Evolutionary conservation across 2,888 invertebrate species (phyloP), one percentile per base, ranked within the genome.

Genomic region (Lamellibrachia satsuma): DNA sequence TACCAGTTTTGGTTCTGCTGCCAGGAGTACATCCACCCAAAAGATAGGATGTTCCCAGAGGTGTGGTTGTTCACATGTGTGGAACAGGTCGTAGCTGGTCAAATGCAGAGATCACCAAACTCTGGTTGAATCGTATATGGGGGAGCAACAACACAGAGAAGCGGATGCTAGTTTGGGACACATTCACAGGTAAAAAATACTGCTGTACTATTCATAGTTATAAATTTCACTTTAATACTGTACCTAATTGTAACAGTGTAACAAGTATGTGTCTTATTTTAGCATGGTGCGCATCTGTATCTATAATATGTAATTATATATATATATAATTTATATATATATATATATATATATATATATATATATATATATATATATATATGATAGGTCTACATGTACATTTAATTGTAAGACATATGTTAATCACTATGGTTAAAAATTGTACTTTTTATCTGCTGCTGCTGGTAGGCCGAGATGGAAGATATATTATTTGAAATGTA

Each of bases 111-210:
- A 52, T 3, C 27, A 90, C 52, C 52, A 90, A n/a, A n/a, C 57
- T 52, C n/a, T 90, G 92, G 2, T 57, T 92, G 8, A n/a, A 39
- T 2, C n/a, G 11, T 11, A 52, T 92, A 7, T 92, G 92, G 92
- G 39, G 15, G 52, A 1, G 92, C 7, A 52, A 90, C 52, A 90
- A 92, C 15, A 3, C 22, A 52, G 27, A 52, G 22, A 92, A 27
- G 90, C 22, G n/a, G 52, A 51, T 92, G 52, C 15, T 92, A 9
- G 90, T 92, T 22, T 92, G 92, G 92, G 92, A 92, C 27, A 52
- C 52, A 27, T 90, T 92, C 39, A 52, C 22, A 9, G 52, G 92
- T 92, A 75, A 92, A 3, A 15, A 90, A 39, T n/a, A 75, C 27
- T 22, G n/a, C 55, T 55, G 55, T 55, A 55, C 55, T 3, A 55